These are phyloP conservation scores for Bagarius yarrelli DNA, from an alignment of 2,113 vertebrate genomes.

Conservation along the genomic window DNA sequence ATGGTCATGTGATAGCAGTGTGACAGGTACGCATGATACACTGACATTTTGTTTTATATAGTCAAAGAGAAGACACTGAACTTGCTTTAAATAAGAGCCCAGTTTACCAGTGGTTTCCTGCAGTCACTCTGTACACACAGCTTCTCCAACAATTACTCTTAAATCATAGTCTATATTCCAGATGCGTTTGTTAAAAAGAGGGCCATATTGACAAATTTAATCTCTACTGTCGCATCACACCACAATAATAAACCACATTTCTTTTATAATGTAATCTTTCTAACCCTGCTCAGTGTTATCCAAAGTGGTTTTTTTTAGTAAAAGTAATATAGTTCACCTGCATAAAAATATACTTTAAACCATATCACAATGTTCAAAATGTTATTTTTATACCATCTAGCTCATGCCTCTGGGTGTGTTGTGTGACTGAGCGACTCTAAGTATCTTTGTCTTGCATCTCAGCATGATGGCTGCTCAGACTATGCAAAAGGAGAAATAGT, in stretches of 20 bases:
- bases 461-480: neutral
- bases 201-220: neutral
- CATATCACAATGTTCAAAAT: neutral
- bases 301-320: neutral
- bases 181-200: neutral
- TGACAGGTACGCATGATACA: neutral
- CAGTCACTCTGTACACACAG: neutral
- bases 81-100: neutral
- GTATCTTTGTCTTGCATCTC: neutral
- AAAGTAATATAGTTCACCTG: neutral
- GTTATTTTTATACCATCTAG: neutral
- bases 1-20: neutral
- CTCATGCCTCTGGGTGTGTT: neutral
- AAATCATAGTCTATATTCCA: neutral
- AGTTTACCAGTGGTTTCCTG: neutral
- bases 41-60: neutral
- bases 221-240: neutral
- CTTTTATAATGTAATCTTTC: neutral
- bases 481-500: slow-evolving; percentile 1
- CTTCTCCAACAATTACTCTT: neutral
- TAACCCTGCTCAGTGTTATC: neutral
- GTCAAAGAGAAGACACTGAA: neutral
- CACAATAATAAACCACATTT: neutral
- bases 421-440: neutral
- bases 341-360: neutral